Evolutionary conservation across 2,113 vertebrate genomes (phyloP), one percentile per base, ranked within the genome.

Genomic region (Sturnira hondurensis): DNA sequence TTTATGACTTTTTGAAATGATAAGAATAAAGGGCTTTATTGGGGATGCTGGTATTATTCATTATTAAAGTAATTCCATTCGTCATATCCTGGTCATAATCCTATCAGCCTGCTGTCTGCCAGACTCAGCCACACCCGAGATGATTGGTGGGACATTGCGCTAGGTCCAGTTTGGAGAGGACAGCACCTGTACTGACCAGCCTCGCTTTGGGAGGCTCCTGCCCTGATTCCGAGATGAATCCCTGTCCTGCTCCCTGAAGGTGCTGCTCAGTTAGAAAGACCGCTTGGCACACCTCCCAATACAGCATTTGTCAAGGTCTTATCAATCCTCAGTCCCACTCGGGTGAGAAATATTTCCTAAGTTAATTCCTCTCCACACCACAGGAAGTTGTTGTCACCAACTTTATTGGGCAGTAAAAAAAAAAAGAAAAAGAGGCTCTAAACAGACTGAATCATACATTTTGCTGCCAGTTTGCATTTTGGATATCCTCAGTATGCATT

Each of bases 281-380:
- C 54, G 67, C 74, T 19, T 83, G 63, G 13, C 2, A 95, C 65
- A 87, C 0, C 6, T 97, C 58, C 56, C 70, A 58, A 93, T 6
- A 83, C 50, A 80, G 38, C 84, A 91, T 96, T 96, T 74, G 86
- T 95, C 93, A 45, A 94, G 96, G 92, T 11, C 82, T 56, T 28
- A 61, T 63, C 86, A 89, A 94, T 92, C n/a, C 58, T n/a, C 0
- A 36, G 77, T 78, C 4, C 14, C 3, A 7, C 15, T 16, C 84
- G 96, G 92, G 83, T 14, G 74, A 50, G 33, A 67, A 95, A 20
- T 36, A 77, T 77, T 88, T 95, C 90, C 86, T 95, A 54, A 52
- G 7, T 76, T 92, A 84, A 93, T 94, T 97, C 92, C 77, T 95
- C 84, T 78, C 0, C 76, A 74, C 93, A 90, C 33, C 93, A 36